These are phyloP conservation scores for Meandrina meandrites DNA, from an alignment of 92 coral and sea anemone species.

Conservation along the genomic window DNA sequence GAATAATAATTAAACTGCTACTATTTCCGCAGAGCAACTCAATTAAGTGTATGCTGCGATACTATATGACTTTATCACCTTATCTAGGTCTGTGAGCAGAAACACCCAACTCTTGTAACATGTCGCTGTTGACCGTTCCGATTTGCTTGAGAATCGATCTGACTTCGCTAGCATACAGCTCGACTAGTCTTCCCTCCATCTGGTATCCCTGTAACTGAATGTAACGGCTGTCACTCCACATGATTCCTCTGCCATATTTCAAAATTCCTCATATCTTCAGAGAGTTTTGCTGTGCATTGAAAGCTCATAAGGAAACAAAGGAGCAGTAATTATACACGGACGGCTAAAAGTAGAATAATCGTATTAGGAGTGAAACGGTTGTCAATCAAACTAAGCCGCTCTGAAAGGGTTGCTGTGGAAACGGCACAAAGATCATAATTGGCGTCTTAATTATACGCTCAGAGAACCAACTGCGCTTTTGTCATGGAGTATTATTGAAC, in stretches of 20 bases:
- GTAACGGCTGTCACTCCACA: background rate
- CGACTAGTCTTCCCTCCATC: background rate
- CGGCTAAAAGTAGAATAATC: slow-evolving; percentile 10
- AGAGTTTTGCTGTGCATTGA: background rate
- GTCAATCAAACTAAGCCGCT: slow-evolving; percentile 29
- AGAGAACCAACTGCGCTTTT: slow-evolving; percentile 15
- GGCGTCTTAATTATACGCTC: background rate
- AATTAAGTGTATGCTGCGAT: background rate
- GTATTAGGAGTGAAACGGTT: slow-evolving; percentile 12
- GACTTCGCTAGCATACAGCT: background rate
- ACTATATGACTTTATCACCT: background rate
- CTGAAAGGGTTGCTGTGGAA: slow-evolving; percentile 1
- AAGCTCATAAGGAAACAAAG: background rate
- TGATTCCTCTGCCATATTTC: background rate
- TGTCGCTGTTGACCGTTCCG: background rate
- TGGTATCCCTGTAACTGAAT: background rate
- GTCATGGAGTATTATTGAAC: background rate
- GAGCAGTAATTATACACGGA: background rate
- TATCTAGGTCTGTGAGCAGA: background rate
- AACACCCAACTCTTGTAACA: background rate
- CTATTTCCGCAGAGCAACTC: background rate
- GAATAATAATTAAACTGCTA: background rate
- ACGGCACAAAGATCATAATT: slow-evolving; percentile 12
- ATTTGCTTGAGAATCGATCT: background rate
- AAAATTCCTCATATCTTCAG: background rate